These are phyloP conservation scores for Phalacrocorax carbo DNA, from an alignment of 2,113 vertebrate species.

Conservation along the genomic window DNA sequence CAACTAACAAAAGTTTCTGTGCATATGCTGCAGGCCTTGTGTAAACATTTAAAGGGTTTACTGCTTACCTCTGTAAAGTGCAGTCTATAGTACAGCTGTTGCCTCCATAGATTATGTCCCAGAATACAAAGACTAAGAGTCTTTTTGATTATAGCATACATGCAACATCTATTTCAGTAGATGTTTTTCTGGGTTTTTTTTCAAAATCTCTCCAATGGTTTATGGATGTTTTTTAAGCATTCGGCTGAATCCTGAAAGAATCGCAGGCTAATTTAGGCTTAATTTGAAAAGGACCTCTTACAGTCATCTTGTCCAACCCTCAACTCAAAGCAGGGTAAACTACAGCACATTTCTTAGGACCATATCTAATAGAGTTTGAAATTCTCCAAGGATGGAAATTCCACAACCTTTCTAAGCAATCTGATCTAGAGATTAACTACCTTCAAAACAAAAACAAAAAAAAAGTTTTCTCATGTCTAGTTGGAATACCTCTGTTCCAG, in stretches of 20 bases:
- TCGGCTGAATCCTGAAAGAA: neutral
- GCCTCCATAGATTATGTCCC: neutral
- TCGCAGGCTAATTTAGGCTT: neutral
- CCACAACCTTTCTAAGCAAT: neutral
- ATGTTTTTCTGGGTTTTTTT: neutral
- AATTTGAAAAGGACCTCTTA: neutral
- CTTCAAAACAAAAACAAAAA: neutral
- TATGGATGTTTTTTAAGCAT: neutral
- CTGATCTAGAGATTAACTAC: neutral
- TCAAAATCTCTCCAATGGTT: neutral
- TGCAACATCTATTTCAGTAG: neutral
- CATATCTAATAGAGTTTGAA: neutral
- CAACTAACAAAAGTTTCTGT: neutral
- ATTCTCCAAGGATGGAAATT: neutral
- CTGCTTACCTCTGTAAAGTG: neutral
- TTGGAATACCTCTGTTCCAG: neutral
- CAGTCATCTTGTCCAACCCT: neutral
- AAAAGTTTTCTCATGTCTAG: neutral
- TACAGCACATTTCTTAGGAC: neutral
- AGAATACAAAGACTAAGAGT: neutral
- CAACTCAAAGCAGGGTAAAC: neutral
- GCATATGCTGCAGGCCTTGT: neutral
- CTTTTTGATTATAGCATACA: neutral
- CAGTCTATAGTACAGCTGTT: neutral
- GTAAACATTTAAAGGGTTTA: neutral